Evolutionary conservation across 2,888 invertebrate species (phyloP).

Genomic region (Idaea dimidiata): DNA sequence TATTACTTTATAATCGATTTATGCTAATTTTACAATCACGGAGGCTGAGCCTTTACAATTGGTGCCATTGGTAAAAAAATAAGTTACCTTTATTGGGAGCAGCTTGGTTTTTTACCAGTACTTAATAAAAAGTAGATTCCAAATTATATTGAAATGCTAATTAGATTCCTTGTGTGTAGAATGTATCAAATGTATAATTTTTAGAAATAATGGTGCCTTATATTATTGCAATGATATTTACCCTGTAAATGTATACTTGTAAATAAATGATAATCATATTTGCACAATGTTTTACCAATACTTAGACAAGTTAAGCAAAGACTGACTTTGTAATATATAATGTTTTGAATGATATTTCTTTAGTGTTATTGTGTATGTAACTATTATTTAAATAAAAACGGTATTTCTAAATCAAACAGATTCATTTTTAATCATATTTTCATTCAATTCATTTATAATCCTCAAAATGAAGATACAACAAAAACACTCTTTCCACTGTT

Average conservation of each 20-base stretch:
- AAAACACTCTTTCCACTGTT: constrained; percentile 8
- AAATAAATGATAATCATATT: constrained; percentile 32
- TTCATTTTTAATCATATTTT: neutral
- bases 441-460: neutral
- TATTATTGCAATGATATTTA: constrained; percentile 35
- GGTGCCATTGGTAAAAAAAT: constrained; percentile 50
- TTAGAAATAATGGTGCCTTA: constrained; percentile 44
- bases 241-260: constrained; percentile 28
- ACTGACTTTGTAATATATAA: constrained; percentile 75
- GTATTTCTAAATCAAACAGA: neutral
- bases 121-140: constrained; percentile 3
- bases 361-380: constrained; percentile 51
- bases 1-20: constrained; percentile 45
- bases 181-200: constrained; percentile 5
- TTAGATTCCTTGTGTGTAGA: constrained; percentile 2
- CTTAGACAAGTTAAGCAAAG: constrained; percentile 77
- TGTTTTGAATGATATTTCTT: constrained; percentile 58
- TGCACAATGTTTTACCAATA: constrained; percentile 67
- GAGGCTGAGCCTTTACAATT: constrained; percentile 45
- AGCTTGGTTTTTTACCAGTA: constrained; percentile 27
- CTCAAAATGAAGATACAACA: neutral
- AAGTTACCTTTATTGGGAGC: constrained; percentile 48
- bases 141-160: neutral
- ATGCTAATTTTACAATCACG: constrained; percentile 47
- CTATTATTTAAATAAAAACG: constrained; percentile 28